Evolutionary conservation across 2,113 vertebrate genomes (phyloP).

Genomic region (Jaculus jaculus): DNA sequence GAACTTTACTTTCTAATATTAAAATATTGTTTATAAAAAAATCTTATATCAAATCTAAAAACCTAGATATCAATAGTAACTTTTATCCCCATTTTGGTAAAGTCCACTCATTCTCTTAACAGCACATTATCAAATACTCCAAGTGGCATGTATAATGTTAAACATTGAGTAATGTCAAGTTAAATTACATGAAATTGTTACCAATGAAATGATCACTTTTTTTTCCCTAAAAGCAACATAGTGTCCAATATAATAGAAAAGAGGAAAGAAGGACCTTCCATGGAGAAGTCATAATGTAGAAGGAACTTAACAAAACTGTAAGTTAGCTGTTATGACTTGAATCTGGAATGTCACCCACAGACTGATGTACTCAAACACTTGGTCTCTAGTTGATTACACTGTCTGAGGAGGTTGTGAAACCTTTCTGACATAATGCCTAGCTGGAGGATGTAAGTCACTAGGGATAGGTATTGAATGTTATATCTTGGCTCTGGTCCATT

Average conservation of each 20-base stretch:
- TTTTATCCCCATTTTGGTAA: neutral
- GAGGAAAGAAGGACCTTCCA: neutral
- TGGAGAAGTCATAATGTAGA: neutral
- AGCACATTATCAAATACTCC: neutral
- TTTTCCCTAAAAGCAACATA: neutral
- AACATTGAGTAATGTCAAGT: neutral
- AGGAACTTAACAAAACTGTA: neutral
- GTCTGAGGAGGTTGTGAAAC: neutral
- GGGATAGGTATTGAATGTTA: neutral
- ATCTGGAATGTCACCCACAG: neutral
- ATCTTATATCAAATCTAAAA: slow-evolving; percentile 28
- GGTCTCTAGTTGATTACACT: too few species aligned
- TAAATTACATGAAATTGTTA: slow-evolving; percentile 25
- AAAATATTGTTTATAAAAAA: slow-evolving; percentile 9
- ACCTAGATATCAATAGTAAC: neutral
- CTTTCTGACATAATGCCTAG: neutral
- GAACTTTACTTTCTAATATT: slow-evolving; percentile 34
- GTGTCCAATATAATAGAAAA: neutral
- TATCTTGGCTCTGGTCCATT: too few species aligned
- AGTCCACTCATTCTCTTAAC: slow-evolving; percentile 15
- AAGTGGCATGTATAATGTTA: neutral
- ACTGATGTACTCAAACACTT: neutral
- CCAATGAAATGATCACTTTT: neutral
- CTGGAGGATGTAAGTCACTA: neutral
- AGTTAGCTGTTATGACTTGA: neutral